Evolutionary conservation across 2,113 vertebrate species (phyloP).

Genomic region (Microtus ochrogaster): DNA sequence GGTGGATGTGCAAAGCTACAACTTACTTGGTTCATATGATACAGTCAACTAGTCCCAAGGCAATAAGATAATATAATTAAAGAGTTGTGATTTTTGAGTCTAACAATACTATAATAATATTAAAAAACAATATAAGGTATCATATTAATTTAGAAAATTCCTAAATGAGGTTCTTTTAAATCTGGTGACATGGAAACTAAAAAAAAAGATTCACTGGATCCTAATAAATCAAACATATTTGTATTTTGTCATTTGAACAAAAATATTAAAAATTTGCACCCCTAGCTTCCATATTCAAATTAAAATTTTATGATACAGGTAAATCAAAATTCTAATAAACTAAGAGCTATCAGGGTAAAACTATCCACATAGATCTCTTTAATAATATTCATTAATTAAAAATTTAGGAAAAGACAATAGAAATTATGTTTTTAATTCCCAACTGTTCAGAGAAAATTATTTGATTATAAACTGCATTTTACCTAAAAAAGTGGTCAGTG

Average conservation of each 20-base stretch:
- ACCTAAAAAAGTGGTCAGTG: conserved; percentile 13
- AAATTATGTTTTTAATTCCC: conserved; percentile 45
- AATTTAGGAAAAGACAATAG: conserved; percentile 49
- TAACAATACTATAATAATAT: background rate
- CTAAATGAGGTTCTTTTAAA: background rate
- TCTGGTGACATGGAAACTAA: conserved; percentile 4
- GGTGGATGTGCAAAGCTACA: background rate
- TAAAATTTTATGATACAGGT: conserved; percentile 23
- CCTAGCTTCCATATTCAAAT: conserved; percentile 25
- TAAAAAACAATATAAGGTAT: background rate
- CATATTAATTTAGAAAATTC: conserved; percentile 59
- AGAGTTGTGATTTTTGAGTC: background rate
- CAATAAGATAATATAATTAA: conserved; percentile 25
- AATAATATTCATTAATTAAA: conserved; percentile 35
- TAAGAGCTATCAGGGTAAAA: conserved; percentile 36
- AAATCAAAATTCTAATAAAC: conserved; percentile 42
- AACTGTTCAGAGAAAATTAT: conserved; percentile 43
- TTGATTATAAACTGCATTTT: conserved; percentile 41
- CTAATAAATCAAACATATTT: conserved; percentile 50
- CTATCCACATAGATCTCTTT: conserved; percentile 8
- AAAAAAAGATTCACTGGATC: background rate
- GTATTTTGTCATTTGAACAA: conserved; percentile 36
- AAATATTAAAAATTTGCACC: conserved; percentile 48
- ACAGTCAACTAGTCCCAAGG: conserved; percentile 25
- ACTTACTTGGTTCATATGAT: background rate